Base-by-base conservation (phyloP, 2,888 invertebrate species). In the Apodemia mormo region DNA sequence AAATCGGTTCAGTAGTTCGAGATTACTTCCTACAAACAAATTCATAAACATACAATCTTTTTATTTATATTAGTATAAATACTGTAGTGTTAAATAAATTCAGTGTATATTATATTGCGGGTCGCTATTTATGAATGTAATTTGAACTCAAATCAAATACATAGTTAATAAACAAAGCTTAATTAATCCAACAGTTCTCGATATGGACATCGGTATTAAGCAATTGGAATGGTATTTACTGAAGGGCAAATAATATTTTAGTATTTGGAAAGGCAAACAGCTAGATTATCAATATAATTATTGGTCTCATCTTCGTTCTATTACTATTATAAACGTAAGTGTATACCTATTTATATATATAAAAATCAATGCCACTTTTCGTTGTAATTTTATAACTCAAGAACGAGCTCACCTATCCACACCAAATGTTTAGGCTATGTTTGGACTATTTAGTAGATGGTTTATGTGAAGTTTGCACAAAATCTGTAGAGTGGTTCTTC, bases 191-290 rank as follows among this genome's bases (percentile, higher is more conserved):
- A 29, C 29, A 61, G 61, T 5, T 61, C 61, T 33, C 77, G 67
- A 71, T 76, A 78, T 73, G 85, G 77, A 85, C 78, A 84, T 33
- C 33, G 61, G 37, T 71, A 65, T 67, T 68, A 58, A 49, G 73
- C 73, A 65, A 73, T 73, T 72, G 70, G 70, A 70, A 68, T 75
- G 74, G 72, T 71, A 73, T 75, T 75, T 75, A 71, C 49, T 72
- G 71, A 73, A 73, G 73, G 73, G 72, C 73, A 69, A 65, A 72
- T 72, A 75, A 69, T 73, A 71, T 75, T 73, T 65, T 58, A 69
- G 72, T 75, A 73, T 71, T 73, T 73, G 73, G 73, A 73, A 73
- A 66, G 70, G 70, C 70, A 65, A 14, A 49, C 6, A 49, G 30
- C 45, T 58, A 22, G 30, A 33, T 14, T 33, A 30, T 10, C 61